These are phyloP conservation scores for Phorcus lineatus DNA, from an alignment of 2,888 invertebrate genomes.

Conservation along the genomic window DNA sequence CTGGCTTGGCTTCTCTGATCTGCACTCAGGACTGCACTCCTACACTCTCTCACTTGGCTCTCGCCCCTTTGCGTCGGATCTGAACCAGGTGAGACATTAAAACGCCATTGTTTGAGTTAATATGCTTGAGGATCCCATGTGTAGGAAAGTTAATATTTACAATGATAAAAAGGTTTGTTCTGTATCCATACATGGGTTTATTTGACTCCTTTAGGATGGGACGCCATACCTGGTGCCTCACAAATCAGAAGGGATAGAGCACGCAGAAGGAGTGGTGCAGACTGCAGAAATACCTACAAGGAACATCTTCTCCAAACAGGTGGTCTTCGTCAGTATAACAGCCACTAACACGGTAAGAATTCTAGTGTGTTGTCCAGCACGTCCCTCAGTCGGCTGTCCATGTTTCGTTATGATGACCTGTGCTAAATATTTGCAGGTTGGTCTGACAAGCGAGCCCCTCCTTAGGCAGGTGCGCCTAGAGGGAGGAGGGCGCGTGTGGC, in stretches of 20 bases:
- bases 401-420: neutral
- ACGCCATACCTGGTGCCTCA: neutral
- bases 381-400: neutral
- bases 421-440: neutral
- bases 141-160: no score
- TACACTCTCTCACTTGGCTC: conserved; percentile 35
- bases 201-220: no score
- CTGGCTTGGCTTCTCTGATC: conserved; percentile 40
- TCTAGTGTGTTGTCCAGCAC: neutral
- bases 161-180: no score
- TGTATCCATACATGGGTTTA: no score
- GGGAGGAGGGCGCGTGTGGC: neutral
- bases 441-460: neutral
- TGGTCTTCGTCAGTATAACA: neutral
- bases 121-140: no score
- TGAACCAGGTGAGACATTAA: conserved; percentile 12
- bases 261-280: neutral
- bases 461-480: neutral
- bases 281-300: neutral
- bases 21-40: conserved; percentile 32
- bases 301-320: neutral
- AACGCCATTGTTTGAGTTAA: no score
- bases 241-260: neutral
- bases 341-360: neutral
- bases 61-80: conserved; percentile 31